Evolutionary conservation across 2,113 vertebrate genomes (phyloP).

Genomic region (Podarcis raffonei): DNA sequence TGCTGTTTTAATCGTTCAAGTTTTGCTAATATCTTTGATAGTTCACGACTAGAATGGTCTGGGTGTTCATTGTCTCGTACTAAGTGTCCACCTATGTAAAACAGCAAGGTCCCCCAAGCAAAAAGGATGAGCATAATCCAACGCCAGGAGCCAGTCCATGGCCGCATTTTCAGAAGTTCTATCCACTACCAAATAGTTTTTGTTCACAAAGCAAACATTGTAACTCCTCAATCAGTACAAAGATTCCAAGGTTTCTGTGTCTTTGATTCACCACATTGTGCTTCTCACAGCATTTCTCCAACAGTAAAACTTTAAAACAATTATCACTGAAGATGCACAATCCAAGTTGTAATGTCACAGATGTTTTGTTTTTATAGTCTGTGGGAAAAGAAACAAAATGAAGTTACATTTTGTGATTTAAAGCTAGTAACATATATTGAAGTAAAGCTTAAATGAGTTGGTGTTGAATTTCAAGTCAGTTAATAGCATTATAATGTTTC

Average conservation of each 20-base stretch:
- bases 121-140: constrained; percentile 99
- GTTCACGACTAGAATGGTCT: constrained; percentile 94
- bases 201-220: constrained; percentile 78
- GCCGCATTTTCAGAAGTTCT: constrained; percentile 91
- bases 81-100: constrained; percentile 97
- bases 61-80: constrained; percentile 96
- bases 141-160: constrained; percentile 98
- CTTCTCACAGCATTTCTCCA: constrained; percentile 35
- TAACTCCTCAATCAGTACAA: constrained; percentile 53
- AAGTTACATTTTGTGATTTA: constrained; percentile 50
- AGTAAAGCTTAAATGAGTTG: constrained; percentile 15
- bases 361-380: constrained; percentile 68
- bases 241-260: constrained; percentile 40
- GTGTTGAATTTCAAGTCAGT: not conserved
- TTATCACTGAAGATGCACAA: constrained; percentile 41
- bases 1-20: constrained; percentile 97
- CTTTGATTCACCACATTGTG: constrained; percentile 71
- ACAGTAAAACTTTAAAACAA: constrained; percentile 39
- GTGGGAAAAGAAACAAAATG: constrained; percentile 64
- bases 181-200: constrained; percentile 66
- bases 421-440: constrained; percentile 20
- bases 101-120: constrained; percentile 97
- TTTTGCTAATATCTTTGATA: constrained; percentile 97
- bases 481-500: not conserved
- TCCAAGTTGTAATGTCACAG: constrained; percentile 43